Base-by-base conservation (phyloP, 23 tunicate genomes). In the Styela plicata region DNA sequence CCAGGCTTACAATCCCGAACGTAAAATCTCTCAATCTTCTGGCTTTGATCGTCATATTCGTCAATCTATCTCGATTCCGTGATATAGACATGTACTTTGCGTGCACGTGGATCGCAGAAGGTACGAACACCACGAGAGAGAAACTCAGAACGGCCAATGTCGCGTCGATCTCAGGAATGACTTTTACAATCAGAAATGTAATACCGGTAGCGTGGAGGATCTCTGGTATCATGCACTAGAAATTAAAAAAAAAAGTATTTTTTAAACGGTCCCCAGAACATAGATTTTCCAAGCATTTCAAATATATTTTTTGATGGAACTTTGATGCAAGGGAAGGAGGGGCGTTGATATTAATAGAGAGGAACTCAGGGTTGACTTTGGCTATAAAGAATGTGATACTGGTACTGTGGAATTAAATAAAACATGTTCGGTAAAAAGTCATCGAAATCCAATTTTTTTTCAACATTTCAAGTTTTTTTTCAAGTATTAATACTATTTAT, bases 151-250 rank as follows among this genome's bases (percentile, higher is more conserved):
- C 3, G 1, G 89, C 88, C 26, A 63, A 28, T 5, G 92, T 87
- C 28, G 87, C 85, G 78, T 92, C 97, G 77, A 92, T 34, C 33
- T 78, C 34, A 2, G 97, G 97, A 0, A 92, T 63, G 33, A 92
- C 97, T 35, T 63, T 80, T 1, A 92, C n/a, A 7, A 92, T 20
- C 21, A 92, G 74, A 22, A 87, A 83, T 34, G 89, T 73, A 73
- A 89, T 79, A 26, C 97, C 97, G 33, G 88, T 29, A n/a, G 89
- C 86, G 34, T 84, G 86, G 21, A 92, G 52, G 3, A 71, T 32
- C 63, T 92, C 97, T 79, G 82, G 90, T 17, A 87, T 21, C 36
- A 80, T 74, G 2, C 97, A 89, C 97, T 92, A 82, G n/a, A 73
- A 73, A 74, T 19, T 13, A 68, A 44, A 52, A 73, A 73, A 73